phyloP scores from a whole-genome alignment of 2,113 vertebrate species.

The Cricetomys ansorgei region DNA sequence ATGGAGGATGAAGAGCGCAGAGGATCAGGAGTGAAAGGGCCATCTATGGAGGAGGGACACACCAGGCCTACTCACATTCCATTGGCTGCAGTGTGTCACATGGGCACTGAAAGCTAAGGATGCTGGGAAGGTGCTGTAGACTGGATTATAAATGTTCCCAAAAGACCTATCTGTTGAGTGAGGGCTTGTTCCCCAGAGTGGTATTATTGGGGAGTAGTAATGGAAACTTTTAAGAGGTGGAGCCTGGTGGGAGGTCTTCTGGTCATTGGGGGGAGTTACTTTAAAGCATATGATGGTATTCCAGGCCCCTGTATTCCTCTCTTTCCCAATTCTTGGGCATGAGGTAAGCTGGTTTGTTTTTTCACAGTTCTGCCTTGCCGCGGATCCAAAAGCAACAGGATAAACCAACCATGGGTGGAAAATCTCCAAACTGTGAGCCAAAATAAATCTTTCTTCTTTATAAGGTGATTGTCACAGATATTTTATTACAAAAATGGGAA shows the following conservation, averaged over 20 bases:
- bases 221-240: neutral
- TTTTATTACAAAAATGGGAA: neutral
- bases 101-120: neutral
- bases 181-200: neutral
- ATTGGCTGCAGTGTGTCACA: neutral
- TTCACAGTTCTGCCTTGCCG: neutral
- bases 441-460: neutral
- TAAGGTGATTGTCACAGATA: neutral
- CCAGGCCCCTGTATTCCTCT: accelerated
- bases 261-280: neutral
- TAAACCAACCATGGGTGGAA: neutral
- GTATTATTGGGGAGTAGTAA: neutral
- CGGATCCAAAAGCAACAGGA: neutral
- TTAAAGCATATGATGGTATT: neutral
- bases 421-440: neutral
- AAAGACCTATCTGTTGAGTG: neutral
- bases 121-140: neutral
- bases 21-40: neutral
- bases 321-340: neutral
- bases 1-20: neutral
- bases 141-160: neutral
- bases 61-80: neutral
- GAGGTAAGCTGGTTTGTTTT: neutral
- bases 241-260: neutral
- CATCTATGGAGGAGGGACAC: neutral